Conservation (phyloP, 2,113 vertebrate species). For the Platichthys stellatus region DNA sequence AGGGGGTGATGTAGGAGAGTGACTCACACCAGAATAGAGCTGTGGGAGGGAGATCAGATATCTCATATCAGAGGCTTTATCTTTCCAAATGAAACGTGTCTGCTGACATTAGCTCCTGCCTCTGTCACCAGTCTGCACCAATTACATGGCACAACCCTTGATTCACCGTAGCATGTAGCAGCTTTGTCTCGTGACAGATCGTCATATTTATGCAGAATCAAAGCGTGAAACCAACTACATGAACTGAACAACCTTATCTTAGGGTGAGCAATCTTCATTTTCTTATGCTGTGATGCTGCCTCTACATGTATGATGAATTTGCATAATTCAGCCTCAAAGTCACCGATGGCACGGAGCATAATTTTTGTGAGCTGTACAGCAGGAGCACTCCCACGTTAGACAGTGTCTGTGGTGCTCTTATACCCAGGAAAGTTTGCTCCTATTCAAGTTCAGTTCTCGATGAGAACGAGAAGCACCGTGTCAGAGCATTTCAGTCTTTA, state of each 20-base stretch:
- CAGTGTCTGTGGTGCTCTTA: conserved; percentile 18
- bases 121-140: conserved; percentile 40
- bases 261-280: conserved; percentile 31
- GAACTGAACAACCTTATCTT: not conserved
- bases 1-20: conserved; percentile 9
- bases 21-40: conserved; percentile 25
- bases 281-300: conserved; percentile 34
- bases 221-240: not conserved
- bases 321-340: conserved; percentile 52
- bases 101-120: conserved; percentile 45
- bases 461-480: not conserved
- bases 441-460: not conserved
- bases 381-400: conserved; percentile 37
- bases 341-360: conserved; percentile 16
- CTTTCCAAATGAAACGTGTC: conserved; percentile 33
- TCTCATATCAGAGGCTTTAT: conserved; percentile 43
- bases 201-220: conserved; percentile 18
- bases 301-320: conserved; percentile 31
- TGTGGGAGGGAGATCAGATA: conserved; percentile 21
- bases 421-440: conserved; percentile 47
- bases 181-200: conserved; percentile 22
- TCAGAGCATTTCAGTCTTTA: not conserved
- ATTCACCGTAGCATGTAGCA: conserved; percentile 1
- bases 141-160: conserved; percentile 14
- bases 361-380: conserved; percentile 43